Evolutionary conservation across 2,888 invertebrate genomes (phyloP), one percentile per base, ranked within the genome.

Genomic region (Parapristionchus giblindavisi): DNA sequence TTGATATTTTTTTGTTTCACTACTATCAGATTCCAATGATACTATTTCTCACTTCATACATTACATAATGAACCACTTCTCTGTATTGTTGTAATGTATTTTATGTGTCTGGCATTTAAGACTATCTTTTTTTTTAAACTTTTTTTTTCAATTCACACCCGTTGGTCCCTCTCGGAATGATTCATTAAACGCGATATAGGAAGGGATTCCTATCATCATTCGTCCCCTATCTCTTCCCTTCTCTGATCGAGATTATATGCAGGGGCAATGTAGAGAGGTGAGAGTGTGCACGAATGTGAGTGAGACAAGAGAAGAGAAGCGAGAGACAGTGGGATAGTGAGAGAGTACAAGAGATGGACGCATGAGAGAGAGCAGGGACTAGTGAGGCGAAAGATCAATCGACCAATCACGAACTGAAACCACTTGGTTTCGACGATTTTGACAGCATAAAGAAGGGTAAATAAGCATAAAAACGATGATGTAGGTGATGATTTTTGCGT

Each of bases 381-480:
- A 32, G 36, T 34, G 61, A 56, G 70, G 40, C 70, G 70, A 71
- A 71, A 71, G 70, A 71, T 56, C 70, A 71, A 65, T 65, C 63
- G n/a, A n/a, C n/a, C n/a, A n/a, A n/a, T n/a, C n/a, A n/a, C n/a
- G n/a, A n/a, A n/a, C n/a, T n/a, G n/a, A n/a, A n/a, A n/a, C n/a
- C n/a, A n/a, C n/a, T n/a, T n/a, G n/a, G n/a, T n/a, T n/a, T n/a
- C n/a, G n/a, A n/a, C n/a, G n/a, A n/a, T n/a, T n/a, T n/a, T n/a
- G n/a, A n/a, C n/a, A n/a, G n/a, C n/a, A n/a, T n/a, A n/a, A n/a
- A n/a, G n/a, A n/a, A n/a, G n/a, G n/a, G n/a, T n/a, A n/a, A n/a
- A n/a, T n/a, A n/a, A n/a, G n/a, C n/a, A n/a, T n/a, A n/a, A n/a
- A n/a, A n/a, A n/a, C n/a, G n/a, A n/a, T n/a, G n/a, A n/a, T n/a